Evolutionary conservation across 2,797 vertebrate species (phyloP), one percentile per base, ranked within the genome.

Genomic region (Vultur gryphus): DNA sequence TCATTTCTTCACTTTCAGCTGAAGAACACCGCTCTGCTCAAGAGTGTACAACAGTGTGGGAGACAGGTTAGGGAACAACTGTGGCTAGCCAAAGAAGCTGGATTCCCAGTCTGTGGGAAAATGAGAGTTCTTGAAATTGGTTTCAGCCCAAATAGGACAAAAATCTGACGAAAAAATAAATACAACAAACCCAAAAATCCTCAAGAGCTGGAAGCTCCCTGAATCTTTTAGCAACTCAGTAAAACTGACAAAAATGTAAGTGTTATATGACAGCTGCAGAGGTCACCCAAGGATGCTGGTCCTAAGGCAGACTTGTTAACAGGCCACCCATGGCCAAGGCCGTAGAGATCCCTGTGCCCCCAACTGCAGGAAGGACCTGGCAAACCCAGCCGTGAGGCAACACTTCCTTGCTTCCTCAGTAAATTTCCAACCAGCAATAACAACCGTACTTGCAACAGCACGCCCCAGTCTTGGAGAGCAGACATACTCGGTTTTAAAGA

Each of bases 371-470:
- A 10, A 87, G 16, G 29, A 72, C 12, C 43, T 81, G 87, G 89
- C 96, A 97, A 97, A 89, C 19, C 55, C 64, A 85, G 18, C 26
- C 21, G 1, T 75, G 65, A 92, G 48, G n/a, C 44, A 97, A 64
- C 24, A 37, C 17, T 87, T 95, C 69, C 84, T 61, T 71, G 35
- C 52, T 85, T 85, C 87, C 69, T 55, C 70, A 78, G 72, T 72
- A 88, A 70, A 81, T 91, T 95, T 95, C 65, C 85, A 91, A 82
- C 6, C 69, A 91, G 76, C 57, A 81, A 31, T 48, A 96, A 57
- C 57, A 75, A 65, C 48, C 1, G 2, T 29, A 23, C 52, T 95
- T 90, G 89, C 7, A n/a, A 93, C 35, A 93, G 72, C 87, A 79
- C 0, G 7, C 10, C 35, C 43, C 14, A 26, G 8, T 35, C 79